Percentiles rank a stretch among this genome's conserved stretches.
These are phyloP conservation scores for Lysandra bellargus DNA, from an alignment of 2,888 invertebrate genomes.

Conservation along the genomic window DNA sequence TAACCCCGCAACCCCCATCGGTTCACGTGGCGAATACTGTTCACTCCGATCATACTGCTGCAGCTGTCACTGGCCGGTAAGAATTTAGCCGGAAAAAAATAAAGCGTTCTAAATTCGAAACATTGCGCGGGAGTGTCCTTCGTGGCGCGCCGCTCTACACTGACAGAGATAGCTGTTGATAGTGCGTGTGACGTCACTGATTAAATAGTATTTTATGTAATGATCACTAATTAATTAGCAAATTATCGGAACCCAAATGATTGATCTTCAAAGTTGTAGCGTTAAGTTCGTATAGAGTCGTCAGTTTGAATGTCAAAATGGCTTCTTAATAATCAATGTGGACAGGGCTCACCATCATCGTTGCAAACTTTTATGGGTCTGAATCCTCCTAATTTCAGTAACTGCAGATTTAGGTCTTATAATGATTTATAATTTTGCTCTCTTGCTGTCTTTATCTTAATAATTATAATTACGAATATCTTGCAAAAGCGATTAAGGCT, in stretches of 20 bases:
- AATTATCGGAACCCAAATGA: background rate
- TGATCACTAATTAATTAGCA: background rate
- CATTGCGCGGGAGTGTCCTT: conserved; percentile 28
- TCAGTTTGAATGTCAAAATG: no score
- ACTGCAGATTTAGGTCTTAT: no score
- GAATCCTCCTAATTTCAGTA: no score
- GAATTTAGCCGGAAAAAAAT: background rate
- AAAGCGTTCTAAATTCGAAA: conserved; percentile 17
- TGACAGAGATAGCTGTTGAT: conserved; percentile 16
- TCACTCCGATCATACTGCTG: conserved; percentile 16
- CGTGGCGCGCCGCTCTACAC: conserved; percentile 9
- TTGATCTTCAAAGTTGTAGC: background rate
- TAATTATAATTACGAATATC: no score
- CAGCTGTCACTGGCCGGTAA: background rate
- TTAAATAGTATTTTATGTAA: conserved; percentile 10
- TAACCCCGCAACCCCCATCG: conserved; percentile 62
- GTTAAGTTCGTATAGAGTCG: no score
- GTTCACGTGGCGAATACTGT: conserved; percentile 54
- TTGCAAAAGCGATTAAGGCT: no score
- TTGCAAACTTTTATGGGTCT: no score
- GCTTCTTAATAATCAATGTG: no score
- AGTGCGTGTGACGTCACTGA: conserved; percentile 7
- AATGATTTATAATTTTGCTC: no score
- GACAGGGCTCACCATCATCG: no score
- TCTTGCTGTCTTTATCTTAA: no score